phyloP scores from a whole-genome alignment of 2,888 invertebrate species.

The Hyalella azteca region DNA sequence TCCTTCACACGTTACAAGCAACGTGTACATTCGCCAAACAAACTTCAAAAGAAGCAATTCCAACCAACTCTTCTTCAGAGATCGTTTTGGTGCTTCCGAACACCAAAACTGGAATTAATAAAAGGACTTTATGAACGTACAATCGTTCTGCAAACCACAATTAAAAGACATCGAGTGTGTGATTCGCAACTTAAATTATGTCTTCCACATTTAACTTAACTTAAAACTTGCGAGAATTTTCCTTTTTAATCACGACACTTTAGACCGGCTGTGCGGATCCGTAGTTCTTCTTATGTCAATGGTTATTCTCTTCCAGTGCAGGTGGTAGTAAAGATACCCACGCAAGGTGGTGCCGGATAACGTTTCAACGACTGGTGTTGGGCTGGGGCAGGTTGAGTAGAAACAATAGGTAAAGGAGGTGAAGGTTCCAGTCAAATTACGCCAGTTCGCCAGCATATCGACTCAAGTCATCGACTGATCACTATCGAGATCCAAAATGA shows the following conservation, averaged over 20 bases:
- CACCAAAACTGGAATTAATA: neutral
- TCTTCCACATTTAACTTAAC: too few relatives aligned
- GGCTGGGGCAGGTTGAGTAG: neutral
- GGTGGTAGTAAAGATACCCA: slow-evolving; percentile 10
- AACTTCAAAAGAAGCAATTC: neutral
- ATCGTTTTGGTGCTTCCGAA: neutral
- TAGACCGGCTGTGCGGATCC: slow-evolving; percentile 8
- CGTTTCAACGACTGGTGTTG: neutral
- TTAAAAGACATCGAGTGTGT: too few relatives aligned
- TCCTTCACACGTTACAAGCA: neutral
- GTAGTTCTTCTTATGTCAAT: slow-evolving; percentile 14
- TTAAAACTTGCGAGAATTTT: too few relatives aligned
- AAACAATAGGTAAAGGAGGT: slow-evolving; percentile 22
- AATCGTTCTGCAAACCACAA: too few relatives aligned
- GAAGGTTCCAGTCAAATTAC: slow-evolving; percentile 2
- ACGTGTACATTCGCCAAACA: slow-evolving; percentile 1
- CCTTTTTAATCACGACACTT: slow-evolving; percentile 28
- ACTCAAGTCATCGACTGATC: slow-evolving; percentile 22
- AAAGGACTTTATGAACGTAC: neutral
- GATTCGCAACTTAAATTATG: too few relatives aligned
- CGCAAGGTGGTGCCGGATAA: neutral
- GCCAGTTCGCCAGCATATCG: slow-evolving; percentile 25
- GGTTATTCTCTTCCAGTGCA: slow-evolving; percentile 24
- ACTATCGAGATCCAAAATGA: neutral
- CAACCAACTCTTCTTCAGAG: neutral